These are phyloP conservation scores for Anoplopoma fimbria DNA, from an alignment of 2,113 vertebrate genomes.

Conservation along the genomic window DNA sequence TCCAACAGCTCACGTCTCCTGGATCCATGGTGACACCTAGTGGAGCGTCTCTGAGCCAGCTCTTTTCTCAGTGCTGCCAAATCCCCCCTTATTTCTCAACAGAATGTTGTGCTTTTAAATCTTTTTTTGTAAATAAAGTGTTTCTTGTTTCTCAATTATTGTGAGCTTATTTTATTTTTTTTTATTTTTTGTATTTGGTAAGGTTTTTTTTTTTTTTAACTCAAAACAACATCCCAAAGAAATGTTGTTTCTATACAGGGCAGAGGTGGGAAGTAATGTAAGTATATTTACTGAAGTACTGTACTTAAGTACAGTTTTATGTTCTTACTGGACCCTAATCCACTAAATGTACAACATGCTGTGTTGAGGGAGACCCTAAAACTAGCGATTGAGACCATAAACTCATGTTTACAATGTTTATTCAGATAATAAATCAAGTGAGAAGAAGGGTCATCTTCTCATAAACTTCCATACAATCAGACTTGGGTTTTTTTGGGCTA, in stretches of 20 bases:
- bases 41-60: constrained; percentile 39
- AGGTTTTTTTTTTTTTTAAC: not conserved
- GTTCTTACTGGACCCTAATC: no score
- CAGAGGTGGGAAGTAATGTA: no score
- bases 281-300: no score
- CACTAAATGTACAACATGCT: no score
- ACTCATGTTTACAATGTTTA: no score
- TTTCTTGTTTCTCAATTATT: not conserved
- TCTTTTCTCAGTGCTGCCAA: not conserved
- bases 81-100: not conserved
- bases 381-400: no score
- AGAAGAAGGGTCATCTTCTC: no score
- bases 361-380: no score
- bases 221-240: not conserved
- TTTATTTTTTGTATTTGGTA: not conserved
- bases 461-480: no score
- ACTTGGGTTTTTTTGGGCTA: no score
- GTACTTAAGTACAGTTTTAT: not conserved
- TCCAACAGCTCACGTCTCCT: constrained; percentile 48
- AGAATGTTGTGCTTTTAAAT: not conserved
- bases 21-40: constrained; percentile 66
- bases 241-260: not conserved
- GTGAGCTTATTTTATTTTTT: no score
- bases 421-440: no score
- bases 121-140: constrained; percentile 48